Evolutionary conservation across 92 coral and sea anemone genomes (phyloP), one percentile per base, ranked within the genome.

Genomic region (Siderastrea radians): DNA sequence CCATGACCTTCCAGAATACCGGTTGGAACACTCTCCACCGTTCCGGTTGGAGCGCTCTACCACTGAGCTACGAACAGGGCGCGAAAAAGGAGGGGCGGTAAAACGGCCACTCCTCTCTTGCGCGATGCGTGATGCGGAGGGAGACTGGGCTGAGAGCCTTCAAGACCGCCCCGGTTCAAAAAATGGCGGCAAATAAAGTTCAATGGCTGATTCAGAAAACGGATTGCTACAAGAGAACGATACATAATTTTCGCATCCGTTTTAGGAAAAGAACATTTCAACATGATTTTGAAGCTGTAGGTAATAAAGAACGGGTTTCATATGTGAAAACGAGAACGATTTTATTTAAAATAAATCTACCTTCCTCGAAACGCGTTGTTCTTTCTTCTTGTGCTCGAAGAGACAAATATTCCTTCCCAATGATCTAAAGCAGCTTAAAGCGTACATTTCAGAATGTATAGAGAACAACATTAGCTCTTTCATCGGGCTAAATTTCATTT

Each of bases 91-190:
- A 58, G 61, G 74, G 71, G 72, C 45, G 84, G 84, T 44, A 43
- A 61, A 60, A 79, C 84, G 84, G 38, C 52, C 53, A 13, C 84
- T 61, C 53, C 58, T 16, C 84, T 60, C 57, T 79, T 79, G 84
- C 7, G n/a, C 73, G 70, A 60, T 65, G 71, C 11, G 84, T 79
- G 84, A 79, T 79, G 84, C 84, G 54, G 57, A 51, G 70, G 19
- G 70, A 46, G 55, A 43, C 55, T 46, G 52, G 16, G 54, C 7
- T 3, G 69, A 64, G 8, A 26, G 46, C 45, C 43, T 44, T 26
- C 43, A 17, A 64, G 4, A 3, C 43, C 7, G 8, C 9, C 5
- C 55, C 7, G 1, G 12, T 71, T 44, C n/a, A 46, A 46, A 12
- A 71, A 43, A 71, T 71, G 75, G 75, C 53, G 75, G 55, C 52